phyloP scores from a whole-genome alignment of 1,140 invertebrate genomes.

The Drosophila neocordata region DNA sequence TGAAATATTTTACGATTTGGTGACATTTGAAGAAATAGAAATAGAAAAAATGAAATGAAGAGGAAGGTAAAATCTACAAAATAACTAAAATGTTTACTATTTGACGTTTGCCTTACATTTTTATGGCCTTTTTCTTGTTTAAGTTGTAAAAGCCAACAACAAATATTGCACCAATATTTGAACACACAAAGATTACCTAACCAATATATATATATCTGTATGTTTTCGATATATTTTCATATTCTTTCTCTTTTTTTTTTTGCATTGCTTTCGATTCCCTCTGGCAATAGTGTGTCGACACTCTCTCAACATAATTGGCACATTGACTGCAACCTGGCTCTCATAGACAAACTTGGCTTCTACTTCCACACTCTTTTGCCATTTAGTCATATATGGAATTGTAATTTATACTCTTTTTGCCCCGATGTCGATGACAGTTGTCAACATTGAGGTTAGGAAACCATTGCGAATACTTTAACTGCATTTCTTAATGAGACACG shows the following conservation, averaged over 20 bases:
- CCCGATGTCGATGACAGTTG: conserved; percentile 23
- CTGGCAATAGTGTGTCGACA: conserved; percentile 31
- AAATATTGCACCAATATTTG: too few relatives aligned
- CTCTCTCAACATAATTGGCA: conserved; percentile 28
- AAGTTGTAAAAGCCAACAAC: too few relatives aligned
- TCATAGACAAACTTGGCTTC: conserved; percentile 2
- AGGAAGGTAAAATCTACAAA: too few relatives aligned
- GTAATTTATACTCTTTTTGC: conserved; percentile 32
- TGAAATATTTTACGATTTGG: too few relatives aligned
- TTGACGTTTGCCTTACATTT: too few relatives aligned
- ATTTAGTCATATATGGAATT: conserved; percentile 64
- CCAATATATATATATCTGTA: too few relatives aligned
- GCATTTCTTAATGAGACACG: conserved; percentile 60
- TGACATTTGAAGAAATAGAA: too few relatives aligned
- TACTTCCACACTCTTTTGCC: conserved; percentile 52
- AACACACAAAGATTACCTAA: too few relatives aligned
- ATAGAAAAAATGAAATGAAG: too few relatives aligned
- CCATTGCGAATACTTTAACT: conserved; percentile 50
- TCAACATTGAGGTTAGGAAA: conserved; percentile 73
- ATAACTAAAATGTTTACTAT: too few relatives aligned
- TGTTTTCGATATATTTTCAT: neutral
- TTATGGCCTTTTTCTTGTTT: too few relatives aligned
- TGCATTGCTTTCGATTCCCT: neutral
- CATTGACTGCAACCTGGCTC: conserved; percentile 59
- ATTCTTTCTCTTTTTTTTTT: neutral